These are phyloP conservation scores for Brachyhypopomus occidentalis DNA, from an alignment of 2,113 vertebrate species.

Conservation along the genomic window DNA sequence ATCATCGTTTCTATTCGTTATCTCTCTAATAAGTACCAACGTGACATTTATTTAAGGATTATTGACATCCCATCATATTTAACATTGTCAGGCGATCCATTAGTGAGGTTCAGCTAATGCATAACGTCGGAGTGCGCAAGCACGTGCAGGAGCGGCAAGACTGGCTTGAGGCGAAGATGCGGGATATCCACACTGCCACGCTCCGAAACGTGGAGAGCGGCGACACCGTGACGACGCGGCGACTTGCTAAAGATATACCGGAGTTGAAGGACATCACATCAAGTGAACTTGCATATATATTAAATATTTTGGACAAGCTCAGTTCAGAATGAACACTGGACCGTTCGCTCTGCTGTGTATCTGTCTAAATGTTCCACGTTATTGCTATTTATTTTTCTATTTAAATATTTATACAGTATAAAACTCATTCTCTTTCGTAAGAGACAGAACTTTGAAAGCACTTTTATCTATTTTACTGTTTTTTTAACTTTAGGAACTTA, in stretches of 20 bases:
- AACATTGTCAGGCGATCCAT: slow-evolving; percentile 70
- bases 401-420: slow-evolving; percentile 31
- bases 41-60: no score
- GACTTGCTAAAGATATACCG: slow-evolving; percentile 10
- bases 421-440: no score
- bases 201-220: slow-evolving; percentile 46
- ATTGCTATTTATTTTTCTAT: slow-evolving; percentile 39
- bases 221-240: slow-evolving; percentile 32
- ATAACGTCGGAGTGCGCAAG: slow-evolving; percentile 80
- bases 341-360: background rate
- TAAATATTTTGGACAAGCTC: slow-evolving; percentile 54
- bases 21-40: no score
- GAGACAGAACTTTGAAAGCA: no score
- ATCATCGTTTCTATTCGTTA: no score
- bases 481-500: no score
- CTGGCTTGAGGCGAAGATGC: slow-evolving; percentile 86
- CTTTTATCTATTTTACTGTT: no score
- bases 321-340: background rate
- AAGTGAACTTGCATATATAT: slow-evolving; percentile 59
- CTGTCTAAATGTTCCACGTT: background rate
- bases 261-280: slow-evolving; percentile 62
- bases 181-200: slow-evolving; percentile 77
- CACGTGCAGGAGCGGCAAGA: slow-evolving; percentile 80
- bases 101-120: slow-evolving; percentile 94
- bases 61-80: no score